A percentile compares a stretch with the other conserved stretches of the same genome.
phyloP scores from a whole-genome alignment of 2,888 invertebrate species.

The Diaperis boleti region DNA sequence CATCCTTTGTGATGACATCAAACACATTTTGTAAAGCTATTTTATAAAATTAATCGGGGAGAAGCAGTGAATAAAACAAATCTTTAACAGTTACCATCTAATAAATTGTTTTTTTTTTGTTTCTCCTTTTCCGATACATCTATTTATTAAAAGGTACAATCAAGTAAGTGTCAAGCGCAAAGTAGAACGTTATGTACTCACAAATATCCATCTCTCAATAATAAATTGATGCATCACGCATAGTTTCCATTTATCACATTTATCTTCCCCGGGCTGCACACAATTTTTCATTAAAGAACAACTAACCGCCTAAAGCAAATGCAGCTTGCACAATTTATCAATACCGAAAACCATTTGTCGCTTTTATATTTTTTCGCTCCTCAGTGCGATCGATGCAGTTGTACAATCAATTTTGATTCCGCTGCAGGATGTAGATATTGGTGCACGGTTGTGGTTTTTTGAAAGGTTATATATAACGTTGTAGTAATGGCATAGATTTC shows the following conservation, averaged over 20 bases:
- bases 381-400: background rate
- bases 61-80: no score
- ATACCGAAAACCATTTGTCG: background rate
- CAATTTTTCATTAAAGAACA: conserved; percentile 7
- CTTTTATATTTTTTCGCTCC: background rate
- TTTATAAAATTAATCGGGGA: no score
- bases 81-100: no score
- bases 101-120: no score
- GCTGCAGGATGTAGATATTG: no score
- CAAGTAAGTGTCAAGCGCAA: background rate
- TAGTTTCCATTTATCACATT: background rate
- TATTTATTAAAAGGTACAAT: background rate
- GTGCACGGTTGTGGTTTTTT: no score
- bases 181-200: background rate
- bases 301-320: background rate
- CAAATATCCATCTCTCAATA: background rate
- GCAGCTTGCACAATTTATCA: background rate
- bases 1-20: no score
- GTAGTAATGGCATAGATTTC: no score
- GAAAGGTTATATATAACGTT: no score
- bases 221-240: background rate
- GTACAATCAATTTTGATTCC: background rate
- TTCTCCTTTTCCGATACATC: no score
- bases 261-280: background rate
- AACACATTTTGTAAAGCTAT: no score